Evolutionary conservation across 2,113 vertebrate species (phyloP).

Genomic region (Pithys albifrons): DNA sequence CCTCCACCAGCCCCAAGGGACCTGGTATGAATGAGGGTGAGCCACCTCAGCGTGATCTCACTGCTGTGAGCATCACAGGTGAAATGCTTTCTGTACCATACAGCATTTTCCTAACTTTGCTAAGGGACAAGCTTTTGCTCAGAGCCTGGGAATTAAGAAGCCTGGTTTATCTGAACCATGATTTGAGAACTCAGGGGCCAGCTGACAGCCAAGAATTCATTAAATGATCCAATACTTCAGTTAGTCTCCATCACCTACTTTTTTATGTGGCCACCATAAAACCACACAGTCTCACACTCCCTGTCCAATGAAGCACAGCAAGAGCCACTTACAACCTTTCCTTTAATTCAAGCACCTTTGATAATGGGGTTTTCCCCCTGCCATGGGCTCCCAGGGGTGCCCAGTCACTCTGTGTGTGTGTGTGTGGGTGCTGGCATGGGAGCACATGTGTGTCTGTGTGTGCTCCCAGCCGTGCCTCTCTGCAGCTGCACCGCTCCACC

Average conservation of each 20-base stretch:
- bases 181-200: neutral
- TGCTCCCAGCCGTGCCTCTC: neutral
- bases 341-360: neutral
- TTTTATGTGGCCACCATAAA: neutral
- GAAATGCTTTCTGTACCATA: neutral
- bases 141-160: neutral
- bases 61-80: fast-evolving
- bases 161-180: neutral
- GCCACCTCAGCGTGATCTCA: neutral
- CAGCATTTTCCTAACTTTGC: neutral
- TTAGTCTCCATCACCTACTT: neutral
- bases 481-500: slow-evolving; percentile 70
- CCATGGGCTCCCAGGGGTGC: neutral
- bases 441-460: neutral
- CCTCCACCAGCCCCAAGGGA: neutral
- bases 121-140: neutral
- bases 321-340: neutral
- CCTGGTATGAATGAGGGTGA: neutral
- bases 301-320: neutral
- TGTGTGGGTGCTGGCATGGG: neutral
- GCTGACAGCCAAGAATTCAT: neutral
- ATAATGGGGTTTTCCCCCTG: neutral
- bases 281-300: neutral
- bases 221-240: neutral
- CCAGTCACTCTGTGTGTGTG: neutral